Base-by-base conservation (phyloP, 92 coral and sea anemone species). In the Metridium senile region DNA sequence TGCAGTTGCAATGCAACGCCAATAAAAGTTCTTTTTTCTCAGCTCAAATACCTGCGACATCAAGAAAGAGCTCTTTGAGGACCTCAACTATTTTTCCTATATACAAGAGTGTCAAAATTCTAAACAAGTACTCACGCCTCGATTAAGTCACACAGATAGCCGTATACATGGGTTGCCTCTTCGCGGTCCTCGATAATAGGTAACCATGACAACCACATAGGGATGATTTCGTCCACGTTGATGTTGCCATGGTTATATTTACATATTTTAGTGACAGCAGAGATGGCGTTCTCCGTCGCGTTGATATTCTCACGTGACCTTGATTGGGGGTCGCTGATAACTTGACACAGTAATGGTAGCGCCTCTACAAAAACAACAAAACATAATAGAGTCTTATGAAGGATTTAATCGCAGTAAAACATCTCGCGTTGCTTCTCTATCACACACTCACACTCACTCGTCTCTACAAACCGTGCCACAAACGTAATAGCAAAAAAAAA, bases 221-320 rank as follows among this genome's bases (percentile, higher is more conserved):
- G 99, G 61, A 93, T 66, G 63, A 93, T 76, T 51, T 95, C 99
- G 78, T 87, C 90, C 17, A 92, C 93, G 39, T 91, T 93, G 33
- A 95, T 89, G 82, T 95, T 95, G 71, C 99, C 99, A 71, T 91
- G 97, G 88, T 92, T 95, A 80, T 89, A 95, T 93, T 95, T 92
- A 83, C 97, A 95, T 66, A 95, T 95, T 84, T 95, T 95, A 26
- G 97, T 86, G 35, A 95, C 99, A 1, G 99, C 99, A 9, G 99
- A 95, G 64, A 95, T 93, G 22, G 97, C 95, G 71, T 95, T 95
- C 81, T 95, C 99, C 28, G 99, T 95, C 26, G 99, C 99, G 69
- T 95, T 93, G 72, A 93, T 90, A 70, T 95, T 95, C 56, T 95
- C 99, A 11, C 93, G 97, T 62, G 90, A 88, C 68, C 97, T 87